Base-by-base conservation (phyloP, 2,888 invertebrate species). In the Ophraella communa region DNA sequence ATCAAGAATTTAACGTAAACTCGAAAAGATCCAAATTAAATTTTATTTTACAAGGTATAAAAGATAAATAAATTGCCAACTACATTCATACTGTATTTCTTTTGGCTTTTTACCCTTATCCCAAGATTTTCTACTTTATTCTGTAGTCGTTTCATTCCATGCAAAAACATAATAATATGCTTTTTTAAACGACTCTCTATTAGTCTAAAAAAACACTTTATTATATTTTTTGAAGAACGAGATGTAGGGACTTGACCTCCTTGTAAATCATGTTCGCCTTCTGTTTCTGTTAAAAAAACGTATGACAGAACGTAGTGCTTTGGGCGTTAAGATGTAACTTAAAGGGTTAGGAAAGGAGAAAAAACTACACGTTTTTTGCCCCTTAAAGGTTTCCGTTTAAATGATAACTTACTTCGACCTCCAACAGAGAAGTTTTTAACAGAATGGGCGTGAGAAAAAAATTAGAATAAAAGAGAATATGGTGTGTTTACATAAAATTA, bases 291-390 rank as follows among this genome's bases (percentile, higher is more conserved):
- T n/a, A 17, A 33, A 49, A 57, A 45, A 33, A 17, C 33, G 23
- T 49, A 42, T 59, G 59, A 59, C 23, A 51, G 42, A 58, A 14
- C 23, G 51, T 30, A 11, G 33, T 18, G 57, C 57, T 47, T 33
- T 8, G 14, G 51, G 59, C 51, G 39, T 24, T 23, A 51, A 59
- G 17, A 58, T 49, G 30, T 27, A 21, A 58, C 33, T 51, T 42
- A 39, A 59, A 59, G 59, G 51, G 59, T 51, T 59, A 51, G 42
- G 35, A n/a, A n/a, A 24, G 51, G 39, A 14, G n/a, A 23, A 27
- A 59, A 59, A 54, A 39, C 49, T 21, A 4, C 5, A 24, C 24
- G 24, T 51, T 59, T 59, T 59, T 59, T 59, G 51, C 17, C 39
- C 17, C 51, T 39, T 51, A 23, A 33, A 23, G 59, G 24, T 14